phyloP scores from a whole-genome alignment of 2,797 vertebrate species.

The Podarcis lilfordi region DNA sequence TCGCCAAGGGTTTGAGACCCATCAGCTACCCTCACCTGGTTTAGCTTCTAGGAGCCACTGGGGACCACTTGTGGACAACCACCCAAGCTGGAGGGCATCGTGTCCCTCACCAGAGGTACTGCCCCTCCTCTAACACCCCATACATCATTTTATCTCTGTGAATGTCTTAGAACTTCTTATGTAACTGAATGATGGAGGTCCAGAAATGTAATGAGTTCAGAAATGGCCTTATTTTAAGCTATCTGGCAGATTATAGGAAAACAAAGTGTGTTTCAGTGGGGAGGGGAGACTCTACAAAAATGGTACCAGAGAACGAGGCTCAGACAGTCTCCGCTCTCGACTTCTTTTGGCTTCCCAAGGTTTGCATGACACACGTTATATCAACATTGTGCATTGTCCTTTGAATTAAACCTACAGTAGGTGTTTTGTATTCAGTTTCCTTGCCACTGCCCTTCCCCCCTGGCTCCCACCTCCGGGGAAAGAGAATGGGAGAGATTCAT shows the following conservation, averaged over 20 bases:
- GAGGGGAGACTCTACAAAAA: neutral
- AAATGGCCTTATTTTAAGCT: conserved; percentile 37
- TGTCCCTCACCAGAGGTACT: no score
- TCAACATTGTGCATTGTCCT: conserved; percentile 74
- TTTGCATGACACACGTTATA: conserved; percentile 71
- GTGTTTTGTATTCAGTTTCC: conserved; percentile 79
- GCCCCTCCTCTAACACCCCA: no score
- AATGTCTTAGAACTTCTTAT: neutral
- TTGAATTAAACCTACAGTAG: conserved; percentile 78
- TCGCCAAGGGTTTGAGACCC: no score
- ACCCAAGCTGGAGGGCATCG: no score
- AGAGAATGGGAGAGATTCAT: conserved; percentile 69
- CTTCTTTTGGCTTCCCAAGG: conserved; percentile 66
- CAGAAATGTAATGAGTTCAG: conserved; percentile 4
- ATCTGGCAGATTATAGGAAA: conserved; percentile 54
- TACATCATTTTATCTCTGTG: neutral
- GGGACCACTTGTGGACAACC: no score
- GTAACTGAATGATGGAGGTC: neutral
- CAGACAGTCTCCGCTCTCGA: conserved; percentile 60
- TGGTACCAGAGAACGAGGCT: conserved; percentile 42
- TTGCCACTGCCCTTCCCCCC: conserved; percentile 38
- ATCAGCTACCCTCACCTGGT: no score
- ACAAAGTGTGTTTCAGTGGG: neutral
- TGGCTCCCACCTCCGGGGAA: conserved; percentile 46
- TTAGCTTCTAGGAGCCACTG: no score